A percentile compares a stretch with the other conserved stretches of the same genome.
phyloP scores from a whole-genome alignment of 1,140 invertebrate genomes.

The Halotydeus destructor region DNA sequence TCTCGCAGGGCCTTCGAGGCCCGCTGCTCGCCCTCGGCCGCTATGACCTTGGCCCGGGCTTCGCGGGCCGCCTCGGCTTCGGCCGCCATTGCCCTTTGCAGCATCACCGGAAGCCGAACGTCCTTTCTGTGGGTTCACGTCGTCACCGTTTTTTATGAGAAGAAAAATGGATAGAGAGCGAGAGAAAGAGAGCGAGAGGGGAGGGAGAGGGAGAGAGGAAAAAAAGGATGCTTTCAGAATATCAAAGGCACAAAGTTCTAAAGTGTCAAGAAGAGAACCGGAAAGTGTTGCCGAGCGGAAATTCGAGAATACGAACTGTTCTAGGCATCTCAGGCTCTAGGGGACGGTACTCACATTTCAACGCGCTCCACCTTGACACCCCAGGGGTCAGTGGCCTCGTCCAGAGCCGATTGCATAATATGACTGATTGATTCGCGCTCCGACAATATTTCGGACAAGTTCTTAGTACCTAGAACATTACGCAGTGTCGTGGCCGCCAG shows the following conservation, averaged over 20 bases:
- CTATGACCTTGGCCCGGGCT: constrained; percentile 28
- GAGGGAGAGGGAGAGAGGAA: too few relatives aligned
- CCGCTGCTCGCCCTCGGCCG: constrained; percentile 54
- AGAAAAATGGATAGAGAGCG: too few relatives aligned
- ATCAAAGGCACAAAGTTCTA: too few relatives aligned
- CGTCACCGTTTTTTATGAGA: too few relatives aligned
- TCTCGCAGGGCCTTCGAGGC: constrained; percentile 36
- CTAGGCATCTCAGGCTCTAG: background rate
- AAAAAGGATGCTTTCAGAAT: too few relatives aligned
- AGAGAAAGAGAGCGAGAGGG: too few relatives aligned
- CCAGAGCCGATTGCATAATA: constrained; percentile 42
- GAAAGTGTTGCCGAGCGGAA: too few relatives aligned
- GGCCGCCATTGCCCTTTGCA: constrained; percentile 28
- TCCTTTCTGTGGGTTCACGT: constrained; percentile 45
- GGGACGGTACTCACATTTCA: constrained; percentile 28
- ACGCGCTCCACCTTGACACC: constrained; percentile 40
- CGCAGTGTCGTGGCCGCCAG: constrained; percentile 27
- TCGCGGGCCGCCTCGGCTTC: constrained; percentile 26
- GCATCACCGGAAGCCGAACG: constrained; percentile 33
- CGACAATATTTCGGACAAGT: constrained; percentile 65
- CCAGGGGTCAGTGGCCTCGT: constrained; percentile 38
- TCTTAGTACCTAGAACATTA: constrained; percentile 56
- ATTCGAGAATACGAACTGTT: too few relatives aligned
- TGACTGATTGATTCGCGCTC: constrained; percentile 75
- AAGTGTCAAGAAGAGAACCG: too few relatives aligned